Evolutionary conservation across 2,113 vertebrate genomes (phyloP).

Genomic region (Herpailurus yagouaroundi): DNA sequence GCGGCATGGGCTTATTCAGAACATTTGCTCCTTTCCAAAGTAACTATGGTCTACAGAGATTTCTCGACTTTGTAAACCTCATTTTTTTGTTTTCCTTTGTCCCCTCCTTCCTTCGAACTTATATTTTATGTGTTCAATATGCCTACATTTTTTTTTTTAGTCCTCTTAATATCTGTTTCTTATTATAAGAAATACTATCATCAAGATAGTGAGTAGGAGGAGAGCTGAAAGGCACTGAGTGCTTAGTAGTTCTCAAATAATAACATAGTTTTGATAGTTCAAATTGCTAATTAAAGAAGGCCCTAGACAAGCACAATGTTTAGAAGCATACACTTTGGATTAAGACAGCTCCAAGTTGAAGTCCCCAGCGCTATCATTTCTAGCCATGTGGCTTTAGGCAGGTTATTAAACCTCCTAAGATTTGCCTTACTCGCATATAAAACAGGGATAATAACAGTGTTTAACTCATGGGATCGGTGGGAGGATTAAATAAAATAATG

Average conservation of each 20-base stretch:
- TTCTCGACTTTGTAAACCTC: background rate
- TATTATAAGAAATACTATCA: background rate
- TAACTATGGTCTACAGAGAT: background rate
- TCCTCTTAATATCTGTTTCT: background rate
- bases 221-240: background rate
- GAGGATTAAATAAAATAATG: background rate
- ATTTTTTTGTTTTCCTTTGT: background rate
- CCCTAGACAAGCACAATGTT: background rate
- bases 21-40: background rate
- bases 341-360: background rate
- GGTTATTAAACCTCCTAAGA: background rate
- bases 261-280: background rate
- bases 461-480: background rate
- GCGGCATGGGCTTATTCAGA: background rate
- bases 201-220: background rate
- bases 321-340: background rate
- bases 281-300: background rate
- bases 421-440: background rate
- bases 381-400: background rate
- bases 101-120: background rate
- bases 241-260: background rate
- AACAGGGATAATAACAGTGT: background rate
- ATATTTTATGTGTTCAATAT: background rate
- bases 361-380: background rate
- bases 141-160: background rate